These are phyloP conservation scores for Lycopodina hypogea DNA, from an alignment of 37 sponge, comb jelly and placozoan species.

Conservation along the genomic window DNA sequence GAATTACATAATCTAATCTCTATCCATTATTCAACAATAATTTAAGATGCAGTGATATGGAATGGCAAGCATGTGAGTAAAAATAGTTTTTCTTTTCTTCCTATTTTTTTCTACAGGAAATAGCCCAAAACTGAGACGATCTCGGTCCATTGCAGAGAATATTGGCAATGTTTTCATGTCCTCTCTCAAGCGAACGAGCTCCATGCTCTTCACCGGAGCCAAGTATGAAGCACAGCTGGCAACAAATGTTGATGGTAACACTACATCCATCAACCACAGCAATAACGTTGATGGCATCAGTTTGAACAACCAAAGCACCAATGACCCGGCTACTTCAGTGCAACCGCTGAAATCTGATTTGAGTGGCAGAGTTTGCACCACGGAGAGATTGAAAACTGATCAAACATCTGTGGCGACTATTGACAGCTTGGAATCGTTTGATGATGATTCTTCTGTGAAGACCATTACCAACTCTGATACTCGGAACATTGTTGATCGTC, in stretches of 20 bases:
- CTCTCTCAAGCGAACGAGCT: constrained; percentile 12
- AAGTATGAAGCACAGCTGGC: background rate
- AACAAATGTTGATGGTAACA: background rate
- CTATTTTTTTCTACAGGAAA: too few species aligned
- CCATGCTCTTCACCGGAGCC: background rate
- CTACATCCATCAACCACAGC: background rate
- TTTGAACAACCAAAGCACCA: background rate
- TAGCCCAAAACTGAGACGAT: background rate
- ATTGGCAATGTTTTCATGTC: constrained; percentile 6
- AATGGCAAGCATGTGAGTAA: too few species aligned
- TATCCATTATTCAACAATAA: too few species aligned
- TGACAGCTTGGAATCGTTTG: too few species aligned
- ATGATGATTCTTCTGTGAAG: constrained; percentile 18
- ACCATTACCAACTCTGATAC: constrained; percentile 10
- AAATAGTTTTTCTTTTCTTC: too few species aligned
- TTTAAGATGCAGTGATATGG: too few species aligned
- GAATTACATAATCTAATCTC: too few species aligned
- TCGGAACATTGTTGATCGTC: background rate
- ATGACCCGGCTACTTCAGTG: constrained; percentile 1
- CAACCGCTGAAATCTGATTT: background rate
- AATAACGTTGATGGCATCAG: background rate
- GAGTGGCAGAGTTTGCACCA: background rate
- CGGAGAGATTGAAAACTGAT: background rate
- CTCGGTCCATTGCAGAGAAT: background rate
- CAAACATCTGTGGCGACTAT: too few species aligned